Evolutionary conservation across 2,888 invertebrate species (phyloP).

Genomic region (Perdita meconis): DNA sequence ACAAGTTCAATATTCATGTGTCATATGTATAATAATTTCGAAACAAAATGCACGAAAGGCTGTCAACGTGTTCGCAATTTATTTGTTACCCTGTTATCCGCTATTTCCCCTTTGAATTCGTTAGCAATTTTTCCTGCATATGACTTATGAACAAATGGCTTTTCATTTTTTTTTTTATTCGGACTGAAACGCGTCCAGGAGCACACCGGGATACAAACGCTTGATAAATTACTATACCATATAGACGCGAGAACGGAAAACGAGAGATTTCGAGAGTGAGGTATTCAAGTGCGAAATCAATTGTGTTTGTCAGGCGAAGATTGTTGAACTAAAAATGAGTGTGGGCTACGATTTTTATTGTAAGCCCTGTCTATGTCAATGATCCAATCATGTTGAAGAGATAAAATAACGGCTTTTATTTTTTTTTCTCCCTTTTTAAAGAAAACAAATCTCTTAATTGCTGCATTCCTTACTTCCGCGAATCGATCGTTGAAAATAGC

Average conservation of each 20-base stretch:
- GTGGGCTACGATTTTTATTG: not conserved
- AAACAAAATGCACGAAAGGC: too few species aligned
- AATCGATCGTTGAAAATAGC: not conserved
- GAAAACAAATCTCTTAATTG: conserved; percentile 2
- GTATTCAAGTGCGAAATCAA: not conserved
- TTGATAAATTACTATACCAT: not conserved
- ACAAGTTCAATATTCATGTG: too few species aligned
- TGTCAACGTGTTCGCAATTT: not conserved
- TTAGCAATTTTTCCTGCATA: not conserved
- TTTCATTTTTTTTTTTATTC: not conserved
- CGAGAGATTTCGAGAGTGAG: not conserved
- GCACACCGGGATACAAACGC: too few species aligned
- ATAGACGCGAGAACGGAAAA: not conserved
- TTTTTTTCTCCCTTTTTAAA: too few species aligned
- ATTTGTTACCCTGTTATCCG: not conserved
- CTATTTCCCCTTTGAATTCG: not conserved
- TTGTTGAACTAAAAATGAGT: not conserved
- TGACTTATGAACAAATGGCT: not conserved
- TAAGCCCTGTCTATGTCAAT: not conserved
- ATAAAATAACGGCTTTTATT: too few species aligned
- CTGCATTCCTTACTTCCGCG: not conserved
- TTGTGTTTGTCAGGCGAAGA: not conserved
- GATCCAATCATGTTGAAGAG: not conserved
- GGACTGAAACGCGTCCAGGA: too few species aligned
- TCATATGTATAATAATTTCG: too few species aligned